Conservation (phyloP, 2,113 vertebrate genomes). For the Poeciliopsis turrubarensis region DNA sequence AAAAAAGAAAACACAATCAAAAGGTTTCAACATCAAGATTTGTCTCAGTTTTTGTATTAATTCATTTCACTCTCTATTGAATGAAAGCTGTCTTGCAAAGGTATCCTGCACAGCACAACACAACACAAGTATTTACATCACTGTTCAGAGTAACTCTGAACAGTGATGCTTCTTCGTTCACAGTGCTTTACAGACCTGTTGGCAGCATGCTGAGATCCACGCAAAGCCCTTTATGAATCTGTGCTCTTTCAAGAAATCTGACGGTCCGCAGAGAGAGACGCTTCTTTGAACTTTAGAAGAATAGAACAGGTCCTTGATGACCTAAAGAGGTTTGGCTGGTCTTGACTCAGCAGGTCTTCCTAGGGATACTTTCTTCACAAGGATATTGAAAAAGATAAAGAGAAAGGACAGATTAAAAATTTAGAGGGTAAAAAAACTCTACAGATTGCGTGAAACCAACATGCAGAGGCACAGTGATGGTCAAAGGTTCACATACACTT, state of each 20-base stretch:
- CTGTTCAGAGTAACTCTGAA: slow-evolving; percentile 2
- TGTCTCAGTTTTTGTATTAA: too few relatives aligned
- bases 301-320: slow-evolving; percentile 38
- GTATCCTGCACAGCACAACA: neutral
- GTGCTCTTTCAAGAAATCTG: slow-evolving; percentile 40
- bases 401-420: slow-evolving; percentile 19
- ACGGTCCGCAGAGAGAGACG: slow-evolving; percentile 26
- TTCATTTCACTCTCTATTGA: too few relatives aligned
- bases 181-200: slow-evolving; percentile 69
- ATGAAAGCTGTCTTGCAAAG: neutral
- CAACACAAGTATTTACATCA: too few relatives aligned
- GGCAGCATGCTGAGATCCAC: slow-evolving; percentile 72
- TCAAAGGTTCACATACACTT: neutral
- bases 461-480: neutral
- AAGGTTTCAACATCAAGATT: neutral
- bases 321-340: slow-evolving; percentile 49
- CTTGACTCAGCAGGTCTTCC: slow-evolving; percentile 57
- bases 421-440: neutral
- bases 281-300: slow-evolving; percentile 22
- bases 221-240: slow-evolving; percentile 39
- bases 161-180: neutral
- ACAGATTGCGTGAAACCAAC: too few relatives aligned
- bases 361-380: slow-evolving; percentile 61
- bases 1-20: slow-evolving; percentile 12
- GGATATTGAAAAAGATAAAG: slow-evolving; percentile 23